Percentiles rank a stretch among this genome's conserved stretches.
These are phyloP conservation scores for Patagioenas fasciata DNA, from an alignment of 2,113 vertebrate species.

Conservation along the genomic window DNA sequence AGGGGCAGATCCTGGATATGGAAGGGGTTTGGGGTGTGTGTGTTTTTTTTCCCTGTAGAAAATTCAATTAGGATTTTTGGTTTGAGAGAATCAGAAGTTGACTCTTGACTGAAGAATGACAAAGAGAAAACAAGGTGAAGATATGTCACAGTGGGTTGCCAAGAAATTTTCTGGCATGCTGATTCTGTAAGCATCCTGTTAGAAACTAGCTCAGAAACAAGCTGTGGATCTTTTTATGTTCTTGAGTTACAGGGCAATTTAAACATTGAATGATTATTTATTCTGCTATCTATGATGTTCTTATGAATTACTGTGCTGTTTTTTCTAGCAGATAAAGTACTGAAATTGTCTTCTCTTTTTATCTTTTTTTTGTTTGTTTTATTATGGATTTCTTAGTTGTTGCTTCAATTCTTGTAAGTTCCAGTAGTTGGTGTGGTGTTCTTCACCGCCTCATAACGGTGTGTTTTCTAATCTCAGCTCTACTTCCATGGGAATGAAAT, in stretches of 20 bases:
- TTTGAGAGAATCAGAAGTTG: neutral
- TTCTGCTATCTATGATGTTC: neutral
- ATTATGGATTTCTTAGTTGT: neutral
- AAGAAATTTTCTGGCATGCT: neutral
- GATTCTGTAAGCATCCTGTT: neutral
- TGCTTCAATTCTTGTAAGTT: neutral
- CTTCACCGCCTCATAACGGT: rapidly evolving
- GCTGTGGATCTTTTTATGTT: neutral
- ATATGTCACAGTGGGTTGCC: neutral
- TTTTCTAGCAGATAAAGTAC: neutral
- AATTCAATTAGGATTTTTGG: neutral
- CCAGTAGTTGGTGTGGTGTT: neutral
- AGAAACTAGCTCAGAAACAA: neutral
- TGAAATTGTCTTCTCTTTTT: neutral
- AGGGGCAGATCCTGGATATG: neutral
- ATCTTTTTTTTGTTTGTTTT: neutral
- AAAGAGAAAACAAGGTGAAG: neutral
- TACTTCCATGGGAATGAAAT: neutral
- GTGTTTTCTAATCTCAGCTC: neutral
- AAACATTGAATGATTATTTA: neutral
- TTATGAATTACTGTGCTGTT: neutral
- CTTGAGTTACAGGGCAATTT: neutral
- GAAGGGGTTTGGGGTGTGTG: neutral
- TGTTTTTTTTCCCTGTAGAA: neutral
- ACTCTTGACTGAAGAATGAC: neutral